Base-by-base conservation (phyloP, 1,140 invertebrate species). In the Arctopsyche grandis region DNA sequence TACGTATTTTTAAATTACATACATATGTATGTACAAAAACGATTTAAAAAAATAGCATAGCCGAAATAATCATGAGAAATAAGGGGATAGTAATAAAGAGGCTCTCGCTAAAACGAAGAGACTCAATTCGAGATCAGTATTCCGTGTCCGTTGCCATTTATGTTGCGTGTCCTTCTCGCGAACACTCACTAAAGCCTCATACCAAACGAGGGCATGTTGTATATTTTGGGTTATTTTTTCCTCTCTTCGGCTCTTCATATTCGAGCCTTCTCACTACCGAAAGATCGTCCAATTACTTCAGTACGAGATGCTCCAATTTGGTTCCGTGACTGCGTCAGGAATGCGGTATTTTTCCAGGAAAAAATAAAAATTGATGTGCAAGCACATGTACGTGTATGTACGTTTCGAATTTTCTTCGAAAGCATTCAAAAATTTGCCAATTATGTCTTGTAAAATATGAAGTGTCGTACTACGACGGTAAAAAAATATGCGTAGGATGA, bases 301-400 rank as follows among this genome's bases (percentile, higher is more conserved):
- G n/a, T 26, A 26, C 10, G 63, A 66, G 63, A 66, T 29, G 19
- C 26, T 29, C 24, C 21, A 12, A 26, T 66, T 29, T 12, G 63
- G 63, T 66, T 66, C 26, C 63, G 63, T 66, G 63, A 66, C 63
- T 66, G 63, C 63, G 63, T 66, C 63, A 29, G 9, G 21, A 66
- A 24, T 66, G 63, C 63, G 63, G 63, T 26, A 22, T 66, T 60
- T 60, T 66, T 24, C 22, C 63, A 66, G 4, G 21, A n/a, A 66
- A 26, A 66, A 66, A 66, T 7, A 1, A 38, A 38, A 1, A n/a
- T n/a, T n/a, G n/a, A 38, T 7, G 29, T 38, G 29, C 29, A 38
- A 38, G 7, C 29, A n/a, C n/a, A n/a, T n/a, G n/a, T n/a, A n/a
- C 12, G 44, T 46, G 12, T 46, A 46, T 46, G 5, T 46, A 7